phyloP scores from a whole-genome alignment of 2,797 vertebrate genomes.

The Coregonus ussuriensis region DNA sequence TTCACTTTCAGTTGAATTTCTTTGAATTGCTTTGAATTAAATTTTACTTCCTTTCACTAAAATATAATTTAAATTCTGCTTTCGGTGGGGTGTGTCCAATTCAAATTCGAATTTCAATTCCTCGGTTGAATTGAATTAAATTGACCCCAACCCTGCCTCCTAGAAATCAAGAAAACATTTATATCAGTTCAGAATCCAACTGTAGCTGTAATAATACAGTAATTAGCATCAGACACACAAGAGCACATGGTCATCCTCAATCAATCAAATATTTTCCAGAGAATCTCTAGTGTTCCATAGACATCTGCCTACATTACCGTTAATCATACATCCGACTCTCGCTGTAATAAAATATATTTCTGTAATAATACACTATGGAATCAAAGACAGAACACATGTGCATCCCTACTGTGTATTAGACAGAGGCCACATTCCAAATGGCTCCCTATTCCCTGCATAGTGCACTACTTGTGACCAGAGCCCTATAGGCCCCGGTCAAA shows the following conservation, averaged over 20 bases:
- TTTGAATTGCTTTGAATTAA: too few relatives aligned
- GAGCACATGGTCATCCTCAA: not conserved
- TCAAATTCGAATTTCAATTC: too few relatives aligned
- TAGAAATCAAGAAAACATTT: too few relatives aligned
- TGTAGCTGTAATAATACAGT: not conserved
- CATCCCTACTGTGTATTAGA: not conserved
- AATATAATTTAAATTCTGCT: too few relatives aligned
- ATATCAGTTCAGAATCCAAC: too few relatives aligned
- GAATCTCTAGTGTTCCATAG: not conserved
- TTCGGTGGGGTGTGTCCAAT: too few relatives aligned
- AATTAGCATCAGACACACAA: not conserved
- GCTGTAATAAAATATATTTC: not conserved
- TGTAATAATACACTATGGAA: not conserved
- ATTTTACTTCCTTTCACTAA: too few relatives aligned
- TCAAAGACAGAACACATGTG: not conserved
- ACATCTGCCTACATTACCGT: not conserved
- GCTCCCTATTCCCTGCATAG: not conserved
- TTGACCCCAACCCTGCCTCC: too few relatives aligned
- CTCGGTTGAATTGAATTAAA: too few relatives aligned
- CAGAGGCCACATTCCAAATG: not conserved
- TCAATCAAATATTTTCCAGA: not conserved
- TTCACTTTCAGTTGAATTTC: too few relatives aligned
- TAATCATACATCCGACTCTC: not conserved
- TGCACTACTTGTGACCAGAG: not conserved
- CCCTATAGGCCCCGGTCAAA: not conserved